Evolutionary conservation across 2,888 invertebrate genomes (phyloP).

Genomic region (Agrilus cyanescens): DNA sequence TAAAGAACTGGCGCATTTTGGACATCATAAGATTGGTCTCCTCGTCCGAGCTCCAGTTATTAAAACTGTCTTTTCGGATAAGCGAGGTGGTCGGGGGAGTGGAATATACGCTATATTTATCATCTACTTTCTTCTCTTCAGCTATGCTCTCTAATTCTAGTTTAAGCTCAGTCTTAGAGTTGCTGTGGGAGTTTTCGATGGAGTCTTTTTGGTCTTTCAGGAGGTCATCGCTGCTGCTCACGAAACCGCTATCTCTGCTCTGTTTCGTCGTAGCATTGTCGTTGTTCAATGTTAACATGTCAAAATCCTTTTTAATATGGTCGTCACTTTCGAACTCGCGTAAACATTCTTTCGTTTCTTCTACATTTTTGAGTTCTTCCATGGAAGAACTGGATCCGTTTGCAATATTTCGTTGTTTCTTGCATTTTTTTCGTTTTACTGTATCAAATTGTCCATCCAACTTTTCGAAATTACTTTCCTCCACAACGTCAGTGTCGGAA

Average conservation of each 20-base stretch:
- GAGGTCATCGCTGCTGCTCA: constrained; percentile 79
- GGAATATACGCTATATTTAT: constrained; percentile 24
- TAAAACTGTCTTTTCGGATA: constrained; percentile 79
- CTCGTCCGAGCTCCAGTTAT: constrained; percentile 89
- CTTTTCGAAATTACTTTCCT: constrained; percentile 56
- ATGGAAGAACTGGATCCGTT: constrained; percentile 42
- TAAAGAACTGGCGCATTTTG: constrained; percentile 86
- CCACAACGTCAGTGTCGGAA: constrained; percentile 63
- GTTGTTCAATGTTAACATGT: constrained; percentile 42
- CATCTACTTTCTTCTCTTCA: constrained; percentile 46
- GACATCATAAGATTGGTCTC: constrained; percentile 93
- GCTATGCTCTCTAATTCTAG: constrained; percentile 46
- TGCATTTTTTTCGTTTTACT: constrained; percentile 71
- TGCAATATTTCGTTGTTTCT: constrained; percentile 45
- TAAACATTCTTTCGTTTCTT: constrained; percentile 49
- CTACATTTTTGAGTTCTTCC: constrained; percentile 49
- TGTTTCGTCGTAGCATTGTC: constrained; percentile 63
- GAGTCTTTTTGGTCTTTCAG: constrained; percentile 52
- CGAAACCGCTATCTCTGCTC: constrained; percentile 78
- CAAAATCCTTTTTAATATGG: constrained; percentile 56
- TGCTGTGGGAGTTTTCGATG: constrained; percentile 10
- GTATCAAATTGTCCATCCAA: constrained; percentile 69
- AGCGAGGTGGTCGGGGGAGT: constrained; percentile 47
- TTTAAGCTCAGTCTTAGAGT: constrained; percentile 37
- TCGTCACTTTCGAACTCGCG: constrained; percentile 49